Evolutionary conservation across 2,888 invertebrate genomes (phyloP), one percentile per base, ranked within the genome.

Genomic region (Sesia apiformis): DNA sequence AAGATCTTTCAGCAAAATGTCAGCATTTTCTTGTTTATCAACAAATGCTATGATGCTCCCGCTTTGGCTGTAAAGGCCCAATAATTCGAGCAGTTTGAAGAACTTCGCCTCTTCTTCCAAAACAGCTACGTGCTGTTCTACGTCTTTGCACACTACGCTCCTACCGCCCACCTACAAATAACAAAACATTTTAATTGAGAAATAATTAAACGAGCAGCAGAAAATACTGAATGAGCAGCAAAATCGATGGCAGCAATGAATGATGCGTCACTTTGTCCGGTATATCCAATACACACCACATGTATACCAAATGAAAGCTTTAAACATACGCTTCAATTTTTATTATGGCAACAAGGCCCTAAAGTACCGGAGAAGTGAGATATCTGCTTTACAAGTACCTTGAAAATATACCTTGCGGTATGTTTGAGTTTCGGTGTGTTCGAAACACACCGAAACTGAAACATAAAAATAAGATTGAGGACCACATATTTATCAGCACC

Each of bases 21-120:
- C 98, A 0, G 98, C 98, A 72, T 97, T 96, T 79, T 99, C 99
- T 83, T 99, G 99, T 73, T 98, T 98, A 76, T 99, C 99, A 5
- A 99, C 99, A 81, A 99, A 99, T 40, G 99, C 96, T 64, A 99
- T 96, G 52, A 96, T 95, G 74, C 96, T 96, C 51, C 99, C 99
- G 70, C 94, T 91, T 72, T 97, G 95, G 42, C 97, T 97, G 84
- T 97, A 98, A 52, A 96, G 89, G 0, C 98, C 98, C n/a, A 99
- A 90, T n/a, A 99, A 89, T 79, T 99, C 99, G 5, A 99, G 87
- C 0, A 99, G 90, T 81, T 99, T 99, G 69, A 99, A 94, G 88
- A 98, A 98, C 78, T 99, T 99, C 49, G 98, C 96, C 53, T 99
- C 98, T 56, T 99, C 99, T 62, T 98, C 98, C 38, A 98, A 78